phyloP scores from a whole-genome alignment of 1,140 invertebrate genomes.

The Bicyclus anynana region DNA sequence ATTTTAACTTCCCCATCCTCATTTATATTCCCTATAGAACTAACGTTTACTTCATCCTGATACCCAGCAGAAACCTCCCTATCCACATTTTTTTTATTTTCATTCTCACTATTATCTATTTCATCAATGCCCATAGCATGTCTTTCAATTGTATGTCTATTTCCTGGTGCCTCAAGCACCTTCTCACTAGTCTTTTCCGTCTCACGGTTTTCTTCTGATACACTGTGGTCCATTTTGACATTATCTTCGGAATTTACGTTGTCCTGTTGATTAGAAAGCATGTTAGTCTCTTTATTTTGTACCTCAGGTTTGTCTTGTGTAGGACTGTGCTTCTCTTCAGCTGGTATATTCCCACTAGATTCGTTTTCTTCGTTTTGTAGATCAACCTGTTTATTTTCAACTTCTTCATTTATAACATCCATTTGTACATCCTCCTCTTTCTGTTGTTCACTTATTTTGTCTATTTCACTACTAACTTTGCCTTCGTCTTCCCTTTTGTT shows the following conservation, averaged over 20 bases:
- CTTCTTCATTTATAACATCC: constrained; percentile 1
- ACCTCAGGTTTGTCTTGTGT: neutral
- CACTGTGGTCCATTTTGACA: too few relatives aligned
- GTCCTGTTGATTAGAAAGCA: too few relatives aligned
- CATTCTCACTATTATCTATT: neutral
- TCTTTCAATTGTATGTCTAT: too few relatives aligned
- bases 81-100: neutral
- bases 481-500: neutral
- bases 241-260: too few relatives aligned
- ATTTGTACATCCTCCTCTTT: neutral
- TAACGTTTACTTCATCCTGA: neutral
- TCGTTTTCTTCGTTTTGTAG: too few relatives aligned
- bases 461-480: neutral
- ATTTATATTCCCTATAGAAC: neutral
- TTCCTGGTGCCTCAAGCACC: neutral
- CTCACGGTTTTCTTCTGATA: too few relatives aligned
- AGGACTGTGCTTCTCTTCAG: neutral
- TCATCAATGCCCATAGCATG: neutral
- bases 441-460: neutral
- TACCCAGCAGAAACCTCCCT: too few relatives aligned
- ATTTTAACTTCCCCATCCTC: neutral
- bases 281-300: neutral
- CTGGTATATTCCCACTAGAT: too few relatives aligned
- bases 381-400: too few relatives aligned
- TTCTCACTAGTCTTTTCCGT: neutral